phyloP scores from a whole-genome alignment of 2,113 vertebrate genomes.

The Bos taurus region DNA sequence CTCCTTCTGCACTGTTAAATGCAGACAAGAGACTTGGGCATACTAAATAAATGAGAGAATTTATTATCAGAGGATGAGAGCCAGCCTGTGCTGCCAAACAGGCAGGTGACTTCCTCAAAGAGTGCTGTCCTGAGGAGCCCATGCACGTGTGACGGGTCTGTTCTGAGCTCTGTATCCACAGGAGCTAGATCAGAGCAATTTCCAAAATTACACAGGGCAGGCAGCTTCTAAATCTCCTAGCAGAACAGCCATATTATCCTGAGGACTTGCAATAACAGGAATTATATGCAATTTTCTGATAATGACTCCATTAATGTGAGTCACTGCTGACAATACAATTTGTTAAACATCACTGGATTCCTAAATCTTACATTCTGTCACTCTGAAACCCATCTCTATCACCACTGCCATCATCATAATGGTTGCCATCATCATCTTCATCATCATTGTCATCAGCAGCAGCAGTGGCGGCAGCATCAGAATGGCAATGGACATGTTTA shows the following conservation, averaged over 20 bases:
- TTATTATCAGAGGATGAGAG: not conserved
- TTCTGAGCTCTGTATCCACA: constrained; percentile 49
- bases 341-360: constrained; percentile 61
- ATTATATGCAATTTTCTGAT: constrained; percentile 74
- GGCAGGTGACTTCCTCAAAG: not conserved
- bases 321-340: constrained; percentile 72
- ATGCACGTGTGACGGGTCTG: not conserved
- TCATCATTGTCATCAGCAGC: not conserved
- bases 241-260: constrained; percentile 67
- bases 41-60: constrained; percentile 24
- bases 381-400: constrained; percentile 20
- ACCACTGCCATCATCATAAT: not conserved
- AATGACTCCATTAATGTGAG: constrained; percentile 74
- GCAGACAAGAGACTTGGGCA: not conserved
- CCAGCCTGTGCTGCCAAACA: not conserved
- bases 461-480: not conserved
- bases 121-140: not conserved
- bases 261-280: constrained; percentile 69
- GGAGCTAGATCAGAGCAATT: constrained; percentile 61
- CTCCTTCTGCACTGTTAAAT: constrained; percentile 37
- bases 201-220: constrained; percentile 66
- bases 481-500: not conserved
- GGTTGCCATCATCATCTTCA: not conserved
- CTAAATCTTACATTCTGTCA: constrained; percentile 17
- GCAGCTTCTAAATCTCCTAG: constrained; percentile 54